A percentile compares a stretch with the other conserved stretches of the same genome.
phyloP scores from a whole-genome alignment of 2,113 vertebrate genomes.

The Pseudorasbora parva region DNA sequence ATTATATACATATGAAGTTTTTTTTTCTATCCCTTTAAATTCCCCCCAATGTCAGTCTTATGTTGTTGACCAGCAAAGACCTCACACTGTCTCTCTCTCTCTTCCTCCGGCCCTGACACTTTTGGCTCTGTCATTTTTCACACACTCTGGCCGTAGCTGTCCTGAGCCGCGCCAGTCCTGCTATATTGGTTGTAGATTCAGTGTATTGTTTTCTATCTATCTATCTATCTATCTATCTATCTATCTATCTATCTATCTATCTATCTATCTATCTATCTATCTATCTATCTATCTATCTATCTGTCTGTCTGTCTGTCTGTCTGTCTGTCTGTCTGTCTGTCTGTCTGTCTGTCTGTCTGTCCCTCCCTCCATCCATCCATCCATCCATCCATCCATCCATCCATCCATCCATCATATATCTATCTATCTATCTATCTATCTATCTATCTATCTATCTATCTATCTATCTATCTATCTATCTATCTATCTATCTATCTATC shows the following conservation, averaged over 20 bases:
- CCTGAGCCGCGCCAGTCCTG: background rate
- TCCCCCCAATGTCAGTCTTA: background rate
- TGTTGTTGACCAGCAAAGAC: slow-evolving; percentile 1
- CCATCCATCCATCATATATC: too few relatives aligned
- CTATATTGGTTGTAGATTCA: background rate
- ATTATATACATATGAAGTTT: too few relatives aligned
- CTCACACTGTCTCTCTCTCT: background rate
- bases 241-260: background rate
- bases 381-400: too few relatives aligned
- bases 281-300: too few relatives aligned
- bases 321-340: background rate
- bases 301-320: background rate
- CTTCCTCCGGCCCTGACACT: background rate
- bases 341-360: background rate
- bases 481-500: background rate
- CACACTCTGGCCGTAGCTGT: background rate
- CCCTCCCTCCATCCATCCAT: too few relatives aligned
- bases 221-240: background rate
- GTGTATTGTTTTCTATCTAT: too few relatives aligned
- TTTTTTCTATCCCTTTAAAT: background rate
- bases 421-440: too few relatives aligned
- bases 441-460: too few relatives aligned
- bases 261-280: background rate
- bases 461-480: background rate
- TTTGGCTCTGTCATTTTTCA: background rate